Evolutionary conservation across 2,888 invertebrate genomes (phyloP).

Genomic region (Cataglyphis albicans): DNA sequence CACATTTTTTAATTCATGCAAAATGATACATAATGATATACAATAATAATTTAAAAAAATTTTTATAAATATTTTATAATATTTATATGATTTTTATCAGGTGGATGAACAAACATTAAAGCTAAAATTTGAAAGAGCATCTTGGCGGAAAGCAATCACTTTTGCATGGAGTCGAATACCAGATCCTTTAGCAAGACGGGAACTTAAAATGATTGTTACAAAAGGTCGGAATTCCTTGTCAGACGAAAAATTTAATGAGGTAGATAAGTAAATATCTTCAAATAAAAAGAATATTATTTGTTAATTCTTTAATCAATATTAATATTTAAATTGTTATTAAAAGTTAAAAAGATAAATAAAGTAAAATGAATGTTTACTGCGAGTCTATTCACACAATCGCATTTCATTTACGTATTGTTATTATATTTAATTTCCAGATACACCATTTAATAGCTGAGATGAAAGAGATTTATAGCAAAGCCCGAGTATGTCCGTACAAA

Average conservation of each 20-base stretch:
- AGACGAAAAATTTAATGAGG: conserved; percentile 92
- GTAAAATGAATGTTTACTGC: neutral
- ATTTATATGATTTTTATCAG: conserved; percentile 73
- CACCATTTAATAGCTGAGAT: conserved; percentile 91
- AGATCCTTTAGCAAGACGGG: conserved; percentile 89
- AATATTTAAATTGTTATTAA: neutral
- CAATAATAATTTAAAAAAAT: neutral
- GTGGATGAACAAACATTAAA: conserved; percentile 90
- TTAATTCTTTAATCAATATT: neutral
- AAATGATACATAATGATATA: neutral
- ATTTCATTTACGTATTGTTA: neutral
- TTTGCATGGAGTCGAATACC: conserved; percentile 90
- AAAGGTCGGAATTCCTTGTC: conserved; percentile 91
- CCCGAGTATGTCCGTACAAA: conserved; percentile 90
- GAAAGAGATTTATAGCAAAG: conserved; percentile 92
- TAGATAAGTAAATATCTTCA: conserved; percentile 78
- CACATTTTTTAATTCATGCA: conserved; percentile 1
- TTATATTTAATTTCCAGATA: conserved; percentile 87
- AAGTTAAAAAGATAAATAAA: neutral
- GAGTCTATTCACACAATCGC: neutral
- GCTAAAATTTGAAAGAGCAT: conserved; percentile 91
- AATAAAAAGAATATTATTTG: neutral
- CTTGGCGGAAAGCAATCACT: conserved; percentile 91
- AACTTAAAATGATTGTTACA: conserved; percentile 90
- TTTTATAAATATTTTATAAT: neutral